Conservation (phyloP, 1,140 invertebrate genomes). For the Magallana ariakensis region DNA sequence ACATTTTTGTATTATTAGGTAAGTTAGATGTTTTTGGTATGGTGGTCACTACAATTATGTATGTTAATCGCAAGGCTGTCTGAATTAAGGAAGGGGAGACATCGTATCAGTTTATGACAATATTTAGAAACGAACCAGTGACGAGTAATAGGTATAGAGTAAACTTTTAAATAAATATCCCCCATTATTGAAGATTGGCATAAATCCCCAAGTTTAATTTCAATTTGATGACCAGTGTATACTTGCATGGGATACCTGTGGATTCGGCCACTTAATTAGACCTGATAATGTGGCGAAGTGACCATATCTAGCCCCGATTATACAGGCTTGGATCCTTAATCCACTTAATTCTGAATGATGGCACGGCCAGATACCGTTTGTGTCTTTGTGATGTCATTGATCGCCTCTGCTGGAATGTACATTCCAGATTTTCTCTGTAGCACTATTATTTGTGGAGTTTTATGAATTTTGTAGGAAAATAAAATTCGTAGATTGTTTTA, state of each 20-base stretch:
- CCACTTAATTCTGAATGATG: slow-evolving; percentile 25
- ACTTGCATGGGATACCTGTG: background rate
- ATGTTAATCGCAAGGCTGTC: no score
- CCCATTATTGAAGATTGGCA: background rate
- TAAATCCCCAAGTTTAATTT: background rate
- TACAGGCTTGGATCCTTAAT: background rate
- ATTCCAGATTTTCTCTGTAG: slow-evolving; percentile 10
- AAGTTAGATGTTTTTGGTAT: no score
- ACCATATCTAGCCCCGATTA: slow-evolving; percentile 12
- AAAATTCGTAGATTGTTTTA: no score
- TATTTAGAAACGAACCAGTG: background rate
- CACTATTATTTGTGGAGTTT: background rate
- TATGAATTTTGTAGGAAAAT: no score
- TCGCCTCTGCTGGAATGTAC: background rate
- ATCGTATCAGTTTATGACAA: background rate
- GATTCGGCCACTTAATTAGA: slow-evolving; percentile 15
- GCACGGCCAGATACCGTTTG: background rate
- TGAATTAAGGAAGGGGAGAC: no score
- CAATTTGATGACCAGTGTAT: background rate
- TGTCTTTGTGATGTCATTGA: background rate
- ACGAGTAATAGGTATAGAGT: background rate
- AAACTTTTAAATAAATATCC: background rate
- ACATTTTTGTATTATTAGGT: no score
- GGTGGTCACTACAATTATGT: no score
- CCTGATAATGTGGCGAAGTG: background rate